A percentile compares a stretch with the other conserved stretches of the same genome.
Evolutionary conservation across 2,888 invertebrate species (phyloP).

Genomic region (Deroplatys truncata): DNA sequence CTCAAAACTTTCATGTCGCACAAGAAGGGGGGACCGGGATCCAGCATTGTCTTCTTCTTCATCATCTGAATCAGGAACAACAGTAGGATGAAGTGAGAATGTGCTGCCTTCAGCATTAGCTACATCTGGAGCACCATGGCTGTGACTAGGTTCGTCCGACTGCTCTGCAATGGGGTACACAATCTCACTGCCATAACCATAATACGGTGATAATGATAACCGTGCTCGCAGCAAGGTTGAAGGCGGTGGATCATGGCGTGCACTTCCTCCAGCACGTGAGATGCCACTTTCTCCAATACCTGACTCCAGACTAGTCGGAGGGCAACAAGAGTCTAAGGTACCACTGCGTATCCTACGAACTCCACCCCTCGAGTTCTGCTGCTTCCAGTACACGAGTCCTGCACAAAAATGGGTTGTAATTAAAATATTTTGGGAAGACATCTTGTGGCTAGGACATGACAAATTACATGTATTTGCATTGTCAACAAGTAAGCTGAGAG

Average conservation of each 20-base stretch:
- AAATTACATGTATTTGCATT: too few relatives aligned
- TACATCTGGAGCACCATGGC: slow-evolving; percentile 3
- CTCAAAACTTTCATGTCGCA: slow-evolving; percentile 43
- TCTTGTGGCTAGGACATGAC: too few relatives aligned
- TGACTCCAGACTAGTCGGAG: slow-evolving; percentile 12
- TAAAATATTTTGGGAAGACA: too few relatives aligned
- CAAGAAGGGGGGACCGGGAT: slow-evolving; percentile 64
- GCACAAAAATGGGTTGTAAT: background rate
- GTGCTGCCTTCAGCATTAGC: slow-evolving; percentile 5
- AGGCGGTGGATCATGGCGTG: background rate
- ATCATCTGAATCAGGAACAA: slow-evolving; percentile 13
- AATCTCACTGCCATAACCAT: slow-evolving; percentile 62
- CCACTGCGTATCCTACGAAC: slow-evolving; percentile 20
- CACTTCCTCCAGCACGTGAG: background rate
- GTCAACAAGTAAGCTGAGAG: too few relatives aligned
- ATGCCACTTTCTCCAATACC: background rate
- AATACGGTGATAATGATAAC: slow-evolving; percentile 17
- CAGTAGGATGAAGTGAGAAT: slow-evolving; percentile 6
- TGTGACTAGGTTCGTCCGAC: slow-evolving; percentile 62
- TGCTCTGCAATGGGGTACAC: slow-evolving; percentile 83
- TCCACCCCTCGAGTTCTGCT: slow-evolving; percentile 29
- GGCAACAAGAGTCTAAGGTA: slow-evolving; percentile 14
- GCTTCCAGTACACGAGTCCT: slow-evolving; percentile 35
- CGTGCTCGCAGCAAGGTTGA: background rate
- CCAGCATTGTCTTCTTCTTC: slow-evolving; percentile 66